These are phyloP conservation scores for Azorinus chamasolen DNA, from an alignment of 2,888 invertebrate species.

Conservation along the genomic window DNA sequence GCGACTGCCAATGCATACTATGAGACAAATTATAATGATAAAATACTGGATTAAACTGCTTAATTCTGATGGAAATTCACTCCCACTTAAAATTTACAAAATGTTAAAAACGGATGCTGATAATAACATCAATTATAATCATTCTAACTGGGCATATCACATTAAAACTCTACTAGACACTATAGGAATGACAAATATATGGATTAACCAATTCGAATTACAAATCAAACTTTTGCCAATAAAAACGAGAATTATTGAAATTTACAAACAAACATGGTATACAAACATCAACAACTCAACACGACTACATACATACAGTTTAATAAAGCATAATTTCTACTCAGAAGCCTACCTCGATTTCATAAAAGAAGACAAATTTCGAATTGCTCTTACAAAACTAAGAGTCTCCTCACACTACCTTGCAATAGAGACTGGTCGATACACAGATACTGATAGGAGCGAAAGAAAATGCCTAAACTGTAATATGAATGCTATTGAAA, in stretches of 20 bases:
- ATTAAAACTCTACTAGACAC: constrained; percentile 6
- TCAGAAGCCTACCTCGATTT: constrained; percentile 18
- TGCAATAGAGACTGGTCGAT: constrained; percentile 19
- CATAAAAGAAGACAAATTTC: constrained; percentile 2
- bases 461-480: constrained; percentile 21
- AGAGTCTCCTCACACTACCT: constrained; percentile 23
- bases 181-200: constrained; percentile 17
- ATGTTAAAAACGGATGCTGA: constrained; percentile 16
- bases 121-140: constrained; percentile 5
- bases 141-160: constrained; percentile 22
- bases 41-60: constrained; percentile 19
- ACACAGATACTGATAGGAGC: constrained; percentile 9
- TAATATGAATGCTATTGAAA: constrained; percentile 12
- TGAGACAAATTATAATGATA: constrained; percentile 6
- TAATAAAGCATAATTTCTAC: constrained; percentile 1
- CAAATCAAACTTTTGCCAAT: neutral
- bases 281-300: constrained; percentile 9
- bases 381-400: constrained; percentile 16
- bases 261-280: constrained; percentile 20
- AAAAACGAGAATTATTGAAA: constrained; percentile 19
- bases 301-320: constrained; percentile 9
- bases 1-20: neutral
- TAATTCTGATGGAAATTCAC: neutral
- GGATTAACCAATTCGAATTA: constrained; percentile 1
- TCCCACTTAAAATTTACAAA: constrained; percentile 2